phyloP scores from a whole-genome alignment of 2,888 invertebrate species.

The Parasteatoda lunata region DNA sequence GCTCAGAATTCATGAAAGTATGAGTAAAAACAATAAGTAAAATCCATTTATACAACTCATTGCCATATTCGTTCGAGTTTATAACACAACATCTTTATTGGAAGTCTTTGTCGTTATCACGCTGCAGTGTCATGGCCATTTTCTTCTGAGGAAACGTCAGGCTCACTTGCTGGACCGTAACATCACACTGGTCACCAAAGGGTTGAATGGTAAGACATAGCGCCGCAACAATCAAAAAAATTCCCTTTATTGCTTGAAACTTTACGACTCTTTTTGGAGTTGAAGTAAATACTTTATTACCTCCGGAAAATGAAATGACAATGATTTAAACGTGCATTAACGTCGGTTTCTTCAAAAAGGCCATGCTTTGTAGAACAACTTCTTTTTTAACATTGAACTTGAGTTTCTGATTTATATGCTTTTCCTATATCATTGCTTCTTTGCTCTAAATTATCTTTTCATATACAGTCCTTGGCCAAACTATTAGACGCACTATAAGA shows the following conservation, averaged over 20 bases:
- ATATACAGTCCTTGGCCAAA: no score
- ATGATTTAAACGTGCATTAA: not conserved
- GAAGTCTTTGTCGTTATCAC: not conserved
- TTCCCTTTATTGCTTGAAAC: not conserved
- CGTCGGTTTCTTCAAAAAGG: not conserved
- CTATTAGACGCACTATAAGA: no score
- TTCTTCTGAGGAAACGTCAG: conserved; percentile 25
- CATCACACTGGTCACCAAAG: conserved; percentile 51
- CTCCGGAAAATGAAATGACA: conserved; percentile 22
- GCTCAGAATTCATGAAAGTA: no score
- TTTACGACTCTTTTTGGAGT: conserved; percentile 37
- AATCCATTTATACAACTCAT: no score
- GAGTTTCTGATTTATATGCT: not conserved
- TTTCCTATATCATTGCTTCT: no score
- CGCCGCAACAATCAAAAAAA: not conserved
- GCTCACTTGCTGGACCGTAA: conserved; percentile 21
- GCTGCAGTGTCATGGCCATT: conserved; percentile 39
- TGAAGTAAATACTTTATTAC: conserved; percentile 23
- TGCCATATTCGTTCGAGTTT: no score
- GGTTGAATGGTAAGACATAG: conserved; percentile 32
- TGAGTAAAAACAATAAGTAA: no score
- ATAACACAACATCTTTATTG: no score
- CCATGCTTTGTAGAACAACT: not conserved
- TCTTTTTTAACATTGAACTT: not conserved
- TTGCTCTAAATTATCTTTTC: no score